Percentiles rank a stretch among this genome's conserved stretches.
These are phyloP conservation scores for Tetragnatha montana DNA, from an alignment of 2,888 invertebrate genomes.

Conservation along the genomic window DNA sequence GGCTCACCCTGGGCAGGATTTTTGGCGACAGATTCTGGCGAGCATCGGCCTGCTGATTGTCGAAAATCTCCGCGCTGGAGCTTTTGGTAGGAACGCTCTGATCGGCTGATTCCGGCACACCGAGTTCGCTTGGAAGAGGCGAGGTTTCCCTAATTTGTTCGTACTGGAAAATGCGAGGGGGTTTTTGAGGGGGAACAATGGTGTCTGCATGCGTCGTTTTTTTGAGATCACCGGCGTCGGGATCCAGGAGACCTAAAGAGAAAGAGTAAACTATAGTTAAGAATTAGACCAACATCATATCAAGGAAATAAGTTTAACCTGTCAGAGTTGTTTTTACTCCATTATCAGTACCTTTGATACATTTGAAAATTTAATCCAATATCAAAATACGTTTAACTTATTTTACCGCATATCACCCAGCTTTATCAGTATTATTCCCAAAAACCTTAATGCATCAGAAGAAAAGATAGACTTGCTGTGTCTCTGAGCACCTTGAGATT, in stretches of 20 bases:
- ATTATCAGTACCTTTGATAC: too few relatives aligned
- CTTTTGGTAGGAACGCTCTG: constrained; percentile 2
- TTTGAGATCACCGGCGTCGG: constrained; percentile 30
- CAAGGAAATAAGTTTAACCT: too few relatives aligned
- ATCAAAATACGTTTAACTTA: too few relatives aligned
- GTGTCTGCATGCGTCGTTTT: neutral
- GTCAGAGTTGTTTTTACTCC: too few relatives aligned
- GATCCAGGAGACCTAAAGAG: constrained; percentile 31
- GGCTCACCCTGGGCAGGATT: constrained; percentile 48
- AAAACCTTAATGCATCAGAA: too few relatives aligned
- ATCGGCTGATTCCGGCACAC: neutral
- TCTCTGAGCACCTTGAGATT: too few relatives aligned
- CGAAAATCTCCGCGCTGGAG: neutral
- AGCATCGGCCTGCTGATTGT: neutral
- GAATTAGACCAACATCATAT: too few relatives aligned
- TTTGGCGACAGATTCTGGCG: constrained; percentile 14
- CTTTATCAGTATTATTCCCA: too few relatives aligned
- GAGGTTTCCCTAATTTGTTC: constrained; percentile 11
- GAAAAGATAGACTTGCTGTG: too few relatives aligned
- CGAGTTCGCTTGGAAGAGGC: neutral
- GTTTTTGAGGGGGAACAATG: constrained; percentile 46
- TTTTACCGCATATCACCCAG: too few relatives aligned
- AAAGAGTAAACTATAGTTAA: neutral
- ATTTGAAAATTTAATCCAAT: too few relatives aligned
- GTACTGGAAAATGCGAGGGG: constrained; percentile 39